Evolutionary conservation across 2,888 invertebrate genomes (phyloP).

Genomic region (Pyrocoelia pectoralis): DNA sequence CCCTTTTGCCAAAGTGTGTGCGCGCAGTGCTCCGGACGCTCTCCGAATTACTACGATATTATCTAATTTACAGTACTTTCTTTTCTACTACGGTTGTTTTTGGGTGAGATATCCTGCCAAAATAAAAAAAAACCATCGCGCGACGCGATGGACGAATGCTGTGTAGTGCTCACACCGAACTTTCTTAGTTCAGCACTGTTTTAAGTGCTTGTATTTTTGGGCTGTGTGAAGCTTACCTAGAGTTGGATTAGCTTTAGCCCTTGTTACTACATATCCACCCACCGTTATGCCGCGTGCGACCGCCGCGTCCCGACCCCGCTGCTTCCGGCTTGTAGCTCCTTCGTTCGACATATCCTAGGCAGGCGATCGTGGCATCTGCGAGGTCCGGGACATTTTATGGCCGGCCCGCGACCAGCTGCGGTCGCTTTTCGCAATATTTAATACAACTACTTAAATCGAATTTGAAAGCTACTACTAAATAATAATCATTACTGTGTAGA

Average conservation of each 20-base stretch:
- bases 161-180: slow-evolving; percentile 62
- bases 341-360: slow-evolving; percentile 40
- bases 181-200: slow-evolving; percentile 69
- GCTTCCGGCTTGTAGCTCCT: slow-evolving; percentile 46
- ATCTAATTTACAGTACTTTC: slow-evolving; percentile 61
- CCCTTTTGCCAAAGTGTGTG: slow-evolving; percentile 54
- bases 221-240: slow-evolving; percentile 70
- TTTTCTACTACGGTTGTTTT: slow-evolving; percentile 55
- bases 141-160: slow-evolving; percentile 46
- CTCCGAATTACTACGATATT: slow-evolving; percentile 55
- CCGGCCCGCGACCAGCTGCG: slow-evolving; percentile 52
- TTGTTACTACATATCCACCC: slow-evolving; percentile 65
- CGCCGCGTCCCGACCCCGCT: slow-evolving; percentile 49
- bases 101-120: slow-evolving; percentile 62
- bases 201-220: slow-evolving; percentile 73
- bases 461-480: slow-evolving; percentile 53
- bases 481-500: slow-evolving; percentile 62
- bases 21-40: slow-evolving; percentile 61
- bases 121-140: slow-evolving; percentile 50
- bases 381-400: slow-evolving; percentile 44
- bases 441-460: slow-evolving; percentile 49
- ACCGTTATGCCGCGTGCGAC: slow-evolving; percentile 58
- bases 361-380: slow-evolving; percentile 31
- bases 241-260: slow-evolving; percentile 66
- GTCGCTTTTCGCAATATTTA: slow-evolving; percentile 56